phyloP scores from a whole-genome alignment of 2,113 vertebrate species.

The Naja naja region DNA sequence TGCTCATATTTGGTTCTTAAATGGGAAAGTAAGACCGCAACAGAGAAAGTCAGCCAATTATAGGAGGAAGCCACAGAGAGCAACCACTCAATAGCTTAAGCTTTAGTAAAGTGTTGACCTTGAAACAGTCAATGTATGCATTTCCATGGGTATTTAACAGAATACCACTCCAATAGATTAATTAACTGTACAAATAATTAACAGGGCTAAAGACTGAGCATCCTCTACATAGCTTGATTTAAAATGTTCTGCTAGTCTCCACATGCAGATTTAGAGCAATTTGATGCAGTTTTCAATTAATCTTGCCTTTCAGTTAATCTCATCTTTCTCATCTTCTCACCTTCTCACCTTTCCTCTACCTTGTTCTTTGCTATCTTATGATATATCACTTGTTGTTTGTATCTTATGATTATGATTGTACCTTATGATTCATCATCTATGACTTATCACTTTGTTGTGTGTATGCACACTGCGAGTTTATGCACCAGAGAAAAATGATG shows the following conservation, averaged over 20 bases:
- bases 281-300: neutral
- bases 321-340: neutral
- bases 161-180: slow-evolving; percentile 55
- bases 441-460: neutral
- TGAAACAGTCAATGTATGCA: slow-evolving; percentile 60
- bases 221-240: slow-evolving; percentile 20
- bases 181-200: slow-evolving; percentile 67
- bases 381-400: neutral
- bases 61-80: slow-evolving; percentile 43
- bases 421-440: neutral
- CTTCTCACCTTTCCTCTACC: neutral
- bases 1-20: slow-evolving; percentile 38
- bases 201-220: slow-evolving; percentile 32
- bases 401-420: neutral
- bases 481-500: neutral
- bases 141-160: slow-evolving; percentile 50
- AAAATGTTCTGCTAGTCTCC: slow-evolving; percentile 20
- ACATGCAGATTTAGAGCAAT: neutral
- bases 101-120: slow-evolving; percentile 60
- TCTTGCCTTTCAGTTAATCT: neutral
- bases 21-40: neutral
- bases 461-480: neutral
- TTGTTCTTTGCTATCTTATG: neutral
- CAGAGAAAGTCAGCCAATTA: slow-evolving; percentile 43
- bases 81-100: slow-evolving; percentile 59